Conservation (phyloP, 2,113 vertebrate species). For the Grallaria varia region DNA sequence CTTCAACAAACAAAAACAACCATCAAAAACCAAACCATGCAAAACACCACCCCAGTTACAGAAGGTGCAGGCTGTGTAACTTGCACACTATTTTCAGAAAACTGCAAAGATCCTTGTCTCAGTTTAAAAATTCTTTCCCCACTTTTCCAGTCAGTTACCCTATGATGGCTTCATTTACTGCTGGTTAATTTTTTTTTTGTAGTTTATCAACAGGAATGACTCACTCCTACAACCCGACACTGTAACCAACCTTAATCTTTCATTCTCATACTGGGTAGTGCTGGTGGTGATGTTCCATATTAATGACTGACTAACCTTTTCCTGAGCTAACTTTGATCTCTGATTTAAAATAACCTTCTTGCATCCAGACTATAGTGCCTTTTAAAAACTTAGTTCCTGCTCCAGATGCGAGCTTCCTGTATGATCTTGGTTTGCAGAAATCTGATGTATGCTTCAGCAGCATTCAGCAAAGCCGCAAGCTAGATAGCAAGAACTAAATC, state of each 20-base stretch:
- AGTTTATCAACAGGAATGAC: neutral
- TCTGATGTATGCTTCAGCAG: neutral
- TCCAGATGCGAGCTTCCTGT: neutral
- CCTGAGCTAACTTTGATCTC: neutral
- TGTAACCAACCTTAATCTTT: neutral
- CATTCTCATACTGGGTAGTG: neutral
- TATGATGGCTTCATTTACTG: neutral
- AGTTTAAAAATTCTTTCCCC: neutral
- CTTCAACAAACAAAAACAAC: neutral
- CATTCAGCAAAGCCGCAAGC: neutral
- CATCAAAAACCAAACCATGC: neutral
- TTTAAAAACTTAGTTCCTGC: neutral
- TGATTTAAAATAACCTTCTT: neutral
- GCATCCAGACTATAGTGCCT: neutral
- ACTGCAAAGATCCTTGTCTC: neutral
- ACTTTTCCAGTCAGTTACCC: no score
- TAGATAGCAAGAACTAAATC: neutral
- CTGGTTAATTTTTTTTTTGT: neutral
- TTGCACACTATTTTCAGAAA: neutral
- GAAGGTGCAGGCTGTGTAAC: neutral
- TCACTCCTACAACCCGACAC: neutral
- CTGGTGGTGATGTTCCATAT: neutral
- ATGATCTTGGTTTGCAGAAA: neutral
- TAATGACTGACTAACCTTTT: neutral
- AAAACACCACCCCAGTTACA: rapidly evolving